Evolutionary conservation across 2,113 vertebrate genomes (phyloP).

Genomic region (Neotragus moschatus): DNA sequence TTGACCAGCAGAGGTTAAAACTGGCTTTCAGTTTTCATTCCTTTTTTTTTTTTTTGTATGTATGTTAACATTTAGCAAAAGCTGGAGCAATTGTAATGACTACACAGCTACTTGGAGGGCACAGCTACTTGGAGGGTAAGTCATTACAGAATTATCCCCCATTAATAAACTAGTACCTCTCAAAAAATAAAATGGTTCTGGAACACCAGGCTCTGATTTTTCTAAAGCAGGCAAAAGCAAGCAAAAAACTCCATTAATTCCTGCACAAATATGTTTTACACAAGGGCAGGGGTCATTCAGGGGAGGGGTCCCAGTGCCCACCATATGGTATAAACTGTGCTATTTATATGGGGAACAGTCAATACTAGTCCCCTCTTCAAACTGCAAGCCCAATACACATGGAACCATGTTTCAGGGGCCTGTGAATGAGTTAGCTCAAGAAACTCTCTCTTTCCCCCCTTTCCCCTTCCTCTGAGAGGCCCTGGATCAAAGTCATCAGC

Average conservation of each 20-base stretch:
- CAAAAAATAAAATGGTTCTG: background rate
- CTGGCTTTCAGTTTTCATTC: background rate
- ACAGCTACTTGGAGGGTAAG: background rate
- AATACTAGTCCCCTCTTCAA: background rate
- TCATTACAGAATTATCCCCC: background rate
- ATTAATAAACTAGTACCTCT: background rate
- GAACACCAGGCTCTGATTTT: background rate
- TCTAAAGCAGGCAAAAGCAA: conserved; percentile 4
- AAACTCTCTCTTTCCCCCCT: background rate
- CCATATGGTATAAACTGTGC: background rate
- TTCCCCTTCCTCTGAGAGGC: background rate
- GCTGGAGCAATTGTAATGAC: background rate
- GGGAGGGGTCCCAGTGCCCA: background rate
- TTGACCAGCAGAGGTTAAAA: background rate
- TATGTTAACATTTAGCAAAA: background rate
- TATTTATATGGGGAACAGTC: background rate
- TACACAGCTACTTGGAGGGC: background rate
- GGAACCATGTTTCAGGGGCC: background rate
- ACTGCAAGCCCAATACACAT: background rate
- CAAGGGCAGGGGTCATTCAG: background rate
- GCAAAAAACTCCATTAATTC: conserved; percentile 1
- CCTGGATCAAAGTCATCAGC: conserved; percentile 34
- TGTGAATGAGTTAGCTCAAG: background rate
- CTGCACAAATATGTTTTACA: conserved; percentile 3
- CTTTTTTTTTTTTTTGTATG: background rate